Percentiles rank a stretch among this genome's conserved stretches.
Conservation (phyloP, 2,113 vertebrate species). For the Zosterops hypoxanthus region DNA sequence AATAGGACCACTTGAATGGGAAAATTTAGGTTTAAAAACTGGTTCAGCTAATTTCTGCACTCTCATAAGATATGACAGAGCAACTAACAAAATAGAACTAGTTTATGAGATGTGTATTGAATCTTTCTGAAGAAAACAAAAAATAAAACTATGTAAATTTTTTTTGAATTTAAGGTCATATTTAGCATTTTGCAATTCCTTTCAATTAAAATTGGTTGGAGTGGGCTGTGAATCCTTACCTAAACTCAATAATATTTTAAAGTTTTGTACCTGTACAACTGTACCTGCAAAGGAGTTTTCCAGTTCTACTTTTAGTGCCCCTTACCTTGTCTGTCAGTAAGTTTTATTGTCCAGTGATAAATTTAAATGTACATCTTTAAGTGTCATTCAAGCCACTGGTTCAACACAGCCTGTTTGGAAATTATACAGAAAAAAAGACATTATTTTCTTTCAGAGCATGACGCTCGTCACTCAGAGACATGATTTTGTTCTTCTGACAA, state of each 20-base stretch:
- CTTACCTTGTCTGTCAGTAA: not conserved
- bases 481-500: conserved; percentile 9
- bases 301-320: not conserved
- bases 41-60: not conserved
- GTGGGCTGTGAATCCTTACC: not conserved
- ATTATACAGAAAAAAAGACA: not conserved
- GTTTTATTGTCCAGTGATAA: not conserved
- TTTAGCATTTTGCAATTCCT: not conserved
- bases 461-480: not conserved
- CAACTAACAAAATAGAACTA: not conserved
- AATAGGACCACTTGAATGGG: not conserved
- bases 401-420: not conserved
- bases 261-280: rapidly evolving
- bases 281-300: not conserved
- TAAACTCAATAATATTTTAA: not conserved
- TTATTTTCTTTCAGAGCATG: not conserved
- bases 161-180: not conserved
- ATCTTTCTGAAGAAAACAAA: not conserved
- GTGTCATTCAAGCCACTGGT: not conserved
- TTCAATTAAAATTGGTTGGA: not conserved
- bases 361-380: not conserved
- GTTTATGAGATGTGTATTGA: not conserved
- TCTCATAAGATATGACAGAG: not conserved
- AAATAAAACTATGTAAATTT: not conserved
- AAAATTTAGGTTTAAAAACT: not conserved